phyloP scores from a whole-genome alignment of 2,113 vertebrate species.

The Turnix velox region DNA sequence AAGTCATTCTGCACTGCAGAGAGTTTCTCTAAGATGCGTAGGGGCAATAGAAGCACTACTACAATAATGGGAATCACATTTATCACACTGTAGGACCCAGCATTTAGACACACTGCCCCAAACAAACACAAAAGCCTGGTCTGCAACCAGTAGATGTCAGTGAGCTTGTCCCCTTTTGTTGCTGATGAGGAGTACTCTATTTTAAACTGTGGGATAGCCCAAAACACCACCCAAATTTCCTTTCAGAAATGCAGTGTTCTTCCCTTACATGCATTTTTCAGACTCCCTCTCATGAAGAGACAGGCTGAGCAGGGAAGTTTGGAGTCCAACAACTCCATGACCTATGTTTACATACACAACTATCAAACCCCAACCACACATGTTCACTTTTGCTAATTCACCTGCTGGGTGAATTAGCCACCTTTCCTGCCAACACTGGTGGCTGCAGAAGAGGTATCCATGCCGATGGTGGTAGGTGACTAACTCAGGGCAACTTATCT shows the following conservation, averaged over 20 bases:
- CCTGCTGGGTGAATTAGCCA: neutral
- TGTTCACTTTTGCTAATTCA: accelerated
- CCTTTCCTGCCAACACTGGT: neutral
- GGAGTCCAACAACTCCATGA: accelerated
- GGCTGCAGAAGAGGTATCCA: neutral
- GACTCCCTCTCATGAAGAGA: neutral
- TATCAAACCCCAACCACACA: neutral
- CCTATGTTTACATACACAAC: neutral
- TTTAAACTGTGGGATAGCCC: neutral
- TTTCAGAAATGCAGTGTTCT: neutral
- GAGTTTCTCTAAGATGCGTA: neutral
- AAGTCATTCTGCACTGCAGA: neutral
- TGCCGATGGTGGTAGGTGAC: too few relatives aligned
- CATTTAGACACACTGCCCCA: neutral
- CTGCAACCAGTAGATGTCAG: neutral
- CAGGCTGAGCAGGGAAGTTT: neutral
- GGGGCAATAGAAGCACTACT: neutral
- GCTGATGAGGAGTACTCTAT: accelerated
- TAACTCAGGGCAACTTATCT: neutral
- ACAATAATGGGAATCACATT: accelerated
- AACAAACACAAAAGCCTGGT: neutral
- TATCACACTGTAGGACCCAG: neutral
- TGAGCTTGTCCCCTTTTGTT: neutral
- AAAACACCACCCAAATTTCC: neutral
- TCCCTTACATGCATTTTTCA: neutral